phyloP scores from a whole-genome alignment of 1,140 invertebrate genomes.

The Liolophura sinensis region DNA sequence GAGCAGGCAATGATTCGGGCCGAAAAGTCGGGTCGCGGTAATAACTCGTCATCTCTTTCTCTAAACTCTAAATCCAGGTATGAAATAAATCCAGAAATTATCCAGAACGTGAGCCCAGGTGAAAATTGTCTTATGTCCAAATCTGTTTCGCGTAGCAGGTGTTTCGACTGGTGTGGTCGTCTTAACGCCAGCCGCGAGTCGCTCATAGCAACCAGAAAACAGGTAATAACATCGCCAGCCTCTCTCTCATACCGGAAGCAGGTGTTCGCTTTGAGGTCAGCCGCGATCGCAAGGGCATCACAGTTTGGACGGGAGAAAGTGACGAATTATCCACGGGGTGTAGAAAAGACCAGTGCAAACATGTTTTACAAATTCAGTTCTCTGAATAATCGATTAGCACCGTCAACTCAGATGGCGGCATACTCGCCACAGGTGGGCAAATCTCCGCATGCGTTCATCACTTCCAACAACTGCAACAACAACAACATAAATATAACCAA shows the following conservation, averaged over 20 bases:
- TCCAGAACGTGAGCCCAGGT: background rate
- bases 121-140: background rate
- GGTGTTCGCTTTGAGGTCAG: background rate
- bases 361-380: conserved; percentile 32
- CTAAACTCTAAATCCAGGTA: conserved; percentile 17
- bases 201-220: conserved; percentile 24
- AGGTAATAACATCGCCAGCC: conserved; percentile 14
- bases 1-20: too few relatives aligned
- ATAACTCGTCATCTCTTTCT: conserved; percentile 10
- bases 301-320: conserved; percentile 12
- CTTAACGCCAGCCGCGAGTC: conserved; percentile 9
- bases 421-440: conserved; percentile 18
- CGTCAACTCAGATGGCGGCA: conserved; percentile 13
- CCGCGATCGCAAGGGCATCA: background rate
- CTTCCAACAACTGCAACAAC: conserved; percentile 14
- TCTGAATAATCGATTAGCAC: conserved; percentile 11
- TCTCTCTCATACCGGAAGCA: conserved; percentile 14
- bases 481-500: conserved; percentile 6
- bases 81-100: conserved; percentile 9
- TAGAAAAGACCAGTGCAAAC: conserved; percentile 2
- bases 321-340: conserved; percentile 8
- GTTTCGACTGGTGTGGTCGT: conserved; percentile 8
- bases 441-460: background rate
- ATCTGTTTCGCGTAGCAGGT: conserved; percentile 4
- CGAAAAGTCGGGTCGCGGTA: background rate